Conservation (phyloP, 2,888 invertebrate genomes). For the Strigamia transsilvanica region DNA sequence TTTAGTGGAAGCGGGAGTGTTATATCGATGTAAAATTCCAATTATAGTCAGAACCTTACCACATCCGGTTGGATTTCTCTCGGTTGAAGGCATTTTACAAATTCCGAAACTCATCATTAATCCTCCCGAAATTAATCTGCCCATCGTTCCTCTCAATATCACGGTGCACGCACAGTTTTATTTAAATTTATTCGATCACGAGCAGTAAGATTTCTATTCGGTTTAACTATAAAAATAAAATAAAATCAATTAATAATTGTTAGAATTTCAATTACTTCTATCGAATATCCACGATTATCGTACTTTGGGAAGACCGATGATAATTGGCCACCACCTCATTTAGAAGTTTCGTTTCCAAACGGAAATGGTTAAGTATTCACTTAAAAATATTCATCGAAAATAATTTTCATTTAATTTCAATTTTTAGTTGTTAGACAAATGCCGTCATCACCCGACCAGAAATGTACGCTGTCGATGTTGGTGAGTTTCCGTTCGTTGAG, state of each 20-base stretch:
- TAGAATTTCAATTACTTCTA: not conserved
- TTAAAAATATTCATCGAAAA: not conserved
- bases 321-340: not conserved
- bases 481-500: not conserved
- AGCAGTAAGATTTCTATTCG: not conserved
- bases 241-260: not conserved
- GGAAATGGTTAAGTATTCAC: not conserved
- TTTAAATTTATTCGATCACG: slow-evolving; percentile 2
- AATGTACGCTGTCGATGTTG: not conserved
- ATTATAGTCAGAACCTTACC: not conserved
- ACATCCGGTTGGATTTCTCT: slow-evolving; percentile 11
- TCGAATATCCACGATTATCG: not conserved
- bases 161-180: slow-evolving; percentile 12
- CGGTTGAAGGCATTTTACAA: slow-evolving; percentile 8
- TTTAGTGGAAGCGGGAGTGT: not conserved
- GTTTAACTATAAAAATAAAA: not conserved
- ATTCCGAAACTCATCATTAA: slow-evolving; percentile 16
- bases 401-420: not conserved
- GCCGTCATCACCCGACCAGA: not conserved
- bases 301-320: not conserved
- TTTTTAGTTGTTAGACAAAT: not conserved
- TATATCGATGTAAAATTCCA: not conserved
- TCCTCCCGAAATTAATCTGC: slow-evolving; percentile 40
- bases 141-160: slow-evolving; percentile 12
- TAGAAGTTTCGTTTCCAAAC: not conserved